Evolutionary conservation across 37 sponge, comb jelly and placozoan species (phyloP).

Genomic region (Chondrilla cf. caribensis): DNA sequence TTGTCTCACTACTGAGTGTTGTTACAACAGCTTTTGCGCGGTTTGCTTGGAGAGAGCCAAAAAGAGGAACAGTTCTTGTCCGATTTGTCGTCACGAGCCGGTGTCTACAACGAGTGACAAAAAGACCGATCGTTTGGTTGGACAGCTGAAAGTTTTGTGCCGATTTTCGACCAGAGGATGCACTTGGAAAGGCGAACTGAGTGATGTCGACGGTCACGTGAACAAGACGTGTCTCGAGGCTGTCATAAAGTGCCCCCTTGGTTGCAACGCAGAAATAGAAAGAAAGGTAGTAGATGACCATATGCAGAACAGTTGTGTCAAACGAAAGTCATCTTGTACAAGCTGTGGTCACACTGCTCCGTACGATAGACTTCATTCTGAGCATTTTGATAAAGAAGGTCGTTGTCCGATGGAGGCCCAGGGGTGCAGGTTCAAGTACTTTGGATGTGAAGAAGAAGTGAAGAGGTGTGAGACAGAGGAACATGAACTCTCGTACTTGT

Average conservation of each 20-base stretch:
- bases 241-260: not conserved
- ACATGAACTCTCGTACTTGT: not conserved
- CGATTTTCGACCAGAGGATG: not conserved
- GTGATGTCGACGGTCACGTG: slow-evolving; percentile 8
- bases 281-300: not conserved
- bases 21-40: not conserved
- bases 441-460: slow-evolving; percentile 1
- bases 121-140: slow-evolving; percentile 8
- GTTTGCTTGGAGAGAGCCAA: not conserved
- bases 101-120: not conserved
- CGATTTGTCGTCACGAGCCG: not conserved
- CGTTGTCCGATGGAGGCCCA: not conserved
- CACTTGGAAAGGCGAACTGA: slow-evolving; percentile 15
- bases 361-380: not conserved
- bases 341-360: not conserved
- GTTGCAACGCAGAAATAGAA: not conserved
- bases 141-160: not conserved
- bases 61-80: not conserved
- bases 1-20: slow-evolving; percentile 7
- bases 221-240: not conserved
- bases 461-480: slow-evolving; percentile 4
- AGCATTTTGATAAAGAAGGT: not conserved
- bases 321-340: not conserved
- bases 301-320: not conserved
- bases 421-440: not conserved